phyloP scores from a whole-genome alignment of 2,888 invertebrate species.

The Aleiodes leptofemur region DNA sequence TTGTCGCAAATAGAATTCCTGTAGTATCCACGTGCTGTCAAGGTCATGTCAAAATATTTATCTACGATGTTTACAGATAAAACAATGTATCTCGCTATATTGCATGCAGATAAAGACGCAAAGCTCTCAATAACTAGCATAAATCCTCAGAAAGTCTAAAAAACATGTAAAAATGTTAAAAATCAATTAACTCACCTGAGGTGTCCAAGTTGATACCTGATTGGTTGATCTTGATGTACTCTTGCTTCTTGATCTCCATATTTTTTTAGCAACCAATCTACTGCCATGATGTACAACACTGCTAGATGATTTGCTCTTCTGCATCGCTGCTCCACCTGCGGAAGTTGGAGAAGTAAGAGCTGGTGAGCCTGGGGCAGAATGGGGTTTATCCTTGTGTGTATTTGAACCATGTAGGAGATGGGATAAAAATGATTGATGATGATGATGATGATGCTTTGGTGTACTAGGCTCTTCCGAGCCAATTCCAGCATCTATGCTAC shows the following conservation, averaged over 20 bases:
- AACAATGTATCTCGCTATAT: constrained; percentile 18
- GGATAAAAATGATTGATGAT: constrained; percentile 81
- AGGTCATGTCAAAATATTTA: constrained; percentile 16
- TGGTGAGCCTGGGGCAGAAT: constrained; percentile 78
- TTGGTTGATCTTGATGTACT: constrained; percentile 83
- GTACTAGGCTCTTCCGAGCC: constrained; percentile 76
- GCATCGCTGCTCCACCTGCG: constrained; percentile 83
- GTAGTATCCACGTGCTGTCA: constrained; percentile 12
- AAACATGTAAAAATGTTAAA: constrained; percentile 24
- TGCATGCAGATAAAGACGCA: background rate
- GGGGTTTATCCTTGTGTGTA: constrained; percentile 74
- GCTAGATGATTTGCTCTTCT: constrained; percentile 92
- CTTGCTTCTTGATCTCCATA: constrained; percentile 90
- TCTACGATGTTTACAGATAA: background rate
- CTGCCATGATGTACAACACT: constrained; percentile 87
- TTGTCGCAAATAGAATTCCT: constrained; percentile 1
- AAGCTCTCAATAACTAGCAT: background rate
- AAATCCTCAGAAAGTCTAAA: background rate
- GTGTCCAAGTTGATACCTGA: constrained; percentile 85
- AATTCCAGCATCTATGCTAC: constrained; percentile 76
- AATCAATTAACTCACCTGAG: constrained; percentile 82
- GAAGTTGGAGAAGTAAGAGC: constrained; percentile 75
- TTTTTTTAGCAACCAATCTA: constrained; percentile 87
- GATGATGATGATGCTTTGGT: constrained; percentile 74
- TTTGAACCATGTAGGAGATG: constrained; percentile 79